These are phyloP conservation scores for Gryllus bimaculatus DNA, from an alignment of 1,140 invertebrate genomes.

Conservation along the genomic window DNA sequence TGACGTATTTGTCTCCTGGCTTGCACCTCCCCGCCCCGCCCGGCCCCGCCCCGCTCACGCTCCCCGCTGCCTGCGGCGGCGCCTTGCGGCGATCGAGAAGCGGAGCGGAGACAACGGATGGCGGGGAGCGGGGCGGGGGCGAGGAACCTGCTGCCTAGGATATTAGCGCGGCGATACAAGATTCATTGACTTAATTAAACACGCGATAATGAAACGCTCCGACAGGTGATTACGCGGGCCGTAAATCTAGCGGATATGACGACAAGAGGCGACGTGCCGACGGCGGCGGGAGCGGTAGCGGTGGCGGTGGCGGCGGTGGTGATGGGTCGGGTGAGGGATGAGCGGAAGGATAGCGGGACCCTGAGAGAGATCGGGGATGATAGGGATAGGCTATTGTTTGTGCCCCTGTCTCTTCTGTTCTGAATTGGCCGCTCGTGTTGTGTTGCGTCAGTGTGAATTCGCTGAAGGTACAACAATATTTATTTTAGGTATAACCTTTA, in stretches of 20 bases:
- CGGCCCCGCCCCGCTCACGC: too few species aligned
- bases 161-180: background rate
- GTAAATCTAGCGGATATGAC: background rate
- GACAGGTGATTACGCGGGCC: background rate
- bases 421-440: too few species aligned
- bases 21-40: background rate
- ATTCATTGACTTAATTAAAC: constrained; percentile 6
- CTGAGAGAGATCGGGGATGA: background rate
- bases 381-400: background rate
- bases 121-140: too few species aligned
- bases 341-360: background rate
- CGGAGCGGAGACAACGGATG: background rate
- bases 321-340: background rate
- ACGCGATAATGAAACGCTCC: constrained; percentile 3
- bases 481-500: too few species aligned
- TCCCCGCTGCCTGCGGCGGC: too few species aligned
- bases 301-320: background rate
- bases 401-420: too few species aligned
- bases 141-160: background rate
- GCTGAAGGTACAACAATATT: too few species aligned
- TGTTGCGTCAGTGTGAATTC: too few species aligned
- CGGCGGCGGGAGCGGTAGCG: background rate
- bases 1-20: background rate
- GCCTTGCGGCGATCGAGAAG: background rate
- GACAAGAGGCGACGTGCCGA: background rate